Conservation (phyloP, 2,113 vertebrate genomes). For the Castor canadensis region DNA sequence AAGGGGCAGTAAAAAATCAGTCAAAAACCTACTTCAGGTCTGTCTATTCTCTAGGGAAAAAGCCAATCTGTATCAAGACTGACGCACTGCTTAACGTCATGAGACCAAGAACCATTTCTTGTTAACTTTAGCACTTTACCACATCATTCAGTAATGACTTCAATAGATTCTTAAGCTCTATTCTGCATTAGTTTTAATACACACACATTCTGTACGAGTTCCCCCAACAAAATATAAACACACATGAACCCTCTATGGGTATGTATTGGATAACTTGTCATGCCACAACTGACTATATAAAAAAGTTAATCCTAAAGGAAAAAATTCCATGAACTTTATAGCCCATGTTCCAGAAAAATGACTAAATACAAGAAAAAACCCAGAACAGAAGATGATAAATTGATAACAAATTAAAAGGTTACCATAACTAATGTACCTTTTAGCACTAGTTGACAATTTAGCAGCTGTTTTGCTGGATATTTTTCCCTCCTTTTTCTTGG, state of each 20-base stretch:
- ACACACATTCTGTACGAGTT: constrained; percentile 34
- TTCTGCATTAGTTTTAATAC: constrained; percentile 73
- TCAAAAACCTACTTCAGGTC: constrained; percentile 66
- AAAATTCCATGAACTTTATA: constrained; percentile 24
- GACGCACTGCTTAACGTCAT: constrained; percentile 64
- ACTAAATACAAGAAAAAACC: constrained; percentile 19
- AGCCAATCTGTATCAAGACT: constrained; percentile 55
- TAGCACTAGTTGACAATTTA: constrained; percentile 99
- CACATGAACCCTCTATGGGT: not conserved
- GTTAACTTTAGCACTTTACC: constrained; percentile 59
- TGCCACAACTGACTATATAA: not conserved
- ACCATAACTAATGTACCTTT: constrained; percentile 87
- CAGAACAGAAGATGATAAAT: not conserved
- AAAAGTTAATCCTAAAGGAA: constrained; percentile 7
- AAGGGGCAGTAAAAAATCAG: constrained; percentile 48
- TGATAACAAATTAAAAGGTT: not conserved
- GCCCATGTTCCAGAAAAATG: not conserved
- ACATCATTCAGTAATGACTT: constrained; percentile 72
- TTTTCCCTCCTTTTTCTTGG: constrained; percentile 99
- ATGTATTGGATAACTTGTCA: not conserved
- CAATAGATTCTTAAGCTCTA: constrained; percentile 54
- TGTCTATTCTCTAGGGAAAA: constrained; percentile 47
- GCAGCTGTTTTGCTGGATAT: constrained; percentile 99
- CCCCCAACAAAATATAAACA: not conserved
- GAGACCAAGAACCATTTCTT: constrained; percentile 74